These are phyloP conservation scores for Drosophila kuntzei DNA, from an alignment of 2,888 invertebrate genomes.

Conservation along the genomic window DNA sequence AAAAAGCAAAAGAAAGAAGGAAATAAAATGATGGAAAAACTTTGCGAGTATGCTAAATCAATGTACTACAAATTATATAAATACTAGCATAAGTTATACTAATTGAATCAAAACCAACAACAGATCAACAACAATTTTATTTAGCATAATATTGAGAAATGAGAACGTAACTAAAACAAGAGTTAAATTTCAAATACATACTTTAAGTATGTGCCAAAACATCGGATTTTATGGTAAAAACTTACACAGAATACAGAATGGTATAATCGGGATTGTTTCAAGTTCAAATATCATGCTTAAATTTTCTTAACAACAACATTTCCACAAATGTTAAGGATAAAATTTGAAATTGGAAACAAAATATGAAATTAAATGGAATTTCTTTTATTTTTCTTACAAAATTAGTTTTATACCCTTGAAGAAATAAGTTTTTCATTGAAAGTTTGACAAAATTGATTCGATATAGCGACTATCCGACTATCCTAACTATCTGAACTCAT, in stretches of 20 bases:
- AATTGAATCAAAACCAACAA: slow-evolving; percentile 38
- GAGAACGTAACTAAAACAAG: slow-evolving; percentile 33
- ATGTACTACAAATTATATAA: slow-evolving; percentile 57
- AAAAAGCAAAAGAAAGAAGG: slow-evolving; percentile 4
- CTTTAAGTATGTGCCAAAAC: slow-evolving; percentile 54
- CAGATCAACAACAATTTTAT: slow-evolving; percentile 34
- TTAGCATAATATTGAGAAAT: slow-evolving; percentile 48
- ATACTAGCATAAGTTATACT: slow-evolving; percentile 46
- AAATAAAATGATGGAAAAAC: neutral
- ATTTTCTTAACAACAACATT: neutral
- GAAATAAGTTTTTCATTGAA: neutral
- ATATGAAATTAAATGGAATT: neutral
- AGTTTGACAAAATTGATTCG: neutral
- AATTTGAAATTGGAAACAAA: neutral
- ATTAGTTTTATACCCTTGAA: neutral
- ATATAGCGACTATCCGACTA: neutral
- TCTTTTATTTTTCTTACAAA: neutral
- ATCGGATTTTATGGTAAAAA: slow-evolving; percentile 30
- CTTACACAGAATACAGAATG: neutral
- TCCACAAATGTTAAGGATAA: neutral
- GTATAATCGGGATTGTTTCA: neutral
- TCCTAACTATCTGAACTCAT: neutral
- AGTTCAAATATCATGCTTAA: neutral
- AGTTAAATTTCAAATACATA: slow-evolving; percentile 46
- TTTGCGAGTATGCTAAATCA: slow-evolving; percentile 67